Conservation (phyloP, 1,140 invertebrate species). For the Ceratoteleas bidentatus region DNA sequence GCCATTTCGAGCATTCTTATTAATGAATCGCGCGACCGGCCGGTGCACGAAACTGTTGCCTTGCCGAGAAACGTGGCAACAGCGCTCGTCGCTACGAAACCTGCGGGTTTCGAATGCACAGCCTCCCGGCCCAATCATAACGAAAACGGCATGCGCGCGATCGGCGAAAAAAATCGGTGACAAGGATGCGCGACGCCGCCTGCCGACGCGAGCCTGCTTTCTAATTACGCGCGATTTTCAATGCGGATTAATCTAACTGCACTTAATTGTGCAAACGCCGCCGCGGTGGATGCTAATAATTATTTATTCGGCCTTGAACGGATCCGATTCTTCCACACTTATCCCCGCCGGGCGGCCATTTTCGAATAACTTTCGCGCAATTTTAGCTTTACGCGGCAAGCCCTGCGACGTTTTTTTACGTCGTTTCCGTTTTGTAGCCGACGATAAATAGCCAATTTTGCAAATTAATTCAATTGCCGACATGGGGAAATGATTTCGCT, state of each 20-base stretch:
- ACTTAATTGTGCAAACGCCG: conserved; percentile 65
- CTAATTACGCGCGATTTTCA: conserved; percentile 68
- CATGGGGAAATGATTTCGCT: no score
- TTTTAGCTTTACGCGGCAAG: conserved; percentile 46
- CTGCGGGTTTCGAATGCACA: conserved; percentile 64
- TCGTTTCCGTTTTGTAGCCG: no score
- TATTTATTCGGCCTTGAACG: conserved; percentile 65
- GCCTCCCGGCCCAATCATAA: conserved; percentile 66
- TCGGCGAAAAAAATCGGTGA: conserved; percentile 31
- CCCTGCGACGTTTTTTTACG: conserved; percentile 9
- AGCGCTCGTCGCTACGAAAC: conserved; percentile 62
- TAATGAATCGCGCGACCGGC: conserved; percentile 62
- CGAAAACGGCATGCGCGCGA: conserved; percentile 61
- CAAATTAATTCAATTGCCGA: conserved; percentile 52
- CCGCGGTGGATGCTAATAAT: conserved; percentile 61
- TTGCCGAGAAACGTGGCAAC: conserved; percentile 55
- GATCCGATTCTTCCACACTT: conserved; percentile 62
- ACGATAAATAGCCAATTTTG: conserved; percentile 56
- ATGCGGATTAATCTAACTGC: conserved; percentile 68
- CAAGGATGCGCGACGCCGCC: conserved; percentile 61
- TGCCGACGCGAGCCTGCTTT: conserved; percentile 55
- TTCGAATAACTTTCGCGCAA: conserved; percentile 63
- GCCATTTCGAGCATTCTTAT: conserved; percentile 64
- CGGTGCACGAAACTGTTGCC: conserved; percentile 21
- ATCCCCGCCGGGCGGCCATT: conserved; percentile 41